Conservation (phyloP, 2,797 vertebrate species). For the Columba guinea region DNA sequence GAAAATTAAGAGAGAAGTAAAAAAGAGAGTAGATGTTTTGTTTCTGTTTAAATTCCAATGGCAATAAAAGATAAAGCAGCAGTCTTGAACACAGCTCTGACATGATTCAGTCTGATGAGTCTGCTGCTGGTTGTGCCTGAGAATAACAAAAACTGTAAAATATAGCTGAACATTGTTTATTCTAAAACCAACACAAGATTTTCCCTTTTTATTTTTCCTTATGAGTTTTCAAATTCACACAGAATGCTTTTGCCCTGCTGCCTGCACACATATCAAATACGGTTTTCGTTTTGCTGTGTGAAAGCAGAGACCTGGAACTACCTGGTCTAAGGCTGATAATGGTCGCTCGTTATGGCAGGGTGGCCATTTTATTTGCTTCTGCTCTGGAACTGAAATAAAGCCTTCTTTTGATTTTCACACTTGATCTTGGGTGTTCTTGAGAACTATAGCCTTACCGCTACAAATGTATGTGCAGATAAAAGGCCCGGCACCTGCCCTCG, state of each 20-base stretch:
- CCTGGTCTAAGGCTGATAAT: background rate
- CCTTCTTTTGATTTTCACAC: background rate
- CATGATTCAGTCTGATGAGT: background rate
- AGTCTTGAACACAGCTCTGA: background rate
- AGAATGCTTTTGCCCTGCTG: background rate
- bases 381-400: background rate
- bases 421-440: background rate
- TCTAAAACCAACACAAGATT: background rate
- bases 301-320: background rate
- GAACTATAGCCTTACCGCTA: background rate
- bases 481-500: background rate
- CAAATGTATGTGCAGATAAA: background rate
- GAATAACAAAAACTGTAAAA: slow-evolving; percentile 24
- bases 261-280: background rate
- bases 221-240: background rate
- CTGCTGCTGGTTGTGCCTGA: background rate
- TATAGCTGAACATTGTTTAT: background rate
- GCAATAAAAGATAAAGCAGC: background rate
- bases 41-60: background rate
- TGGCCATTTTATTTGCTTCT: background rate
- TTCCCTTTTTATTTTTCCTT: background rate
- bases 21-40: background rate
- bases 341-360: background rate
- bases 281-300: background rate
- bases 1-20: background rate